A percentile compares a stretch with the other conserved stretches of the same genome.
These are phyloP conservation scores for Agriotes lineatus DNA, from an alignment of 2,888 invertebrate species.

Conservation along the genomic window DNA sequence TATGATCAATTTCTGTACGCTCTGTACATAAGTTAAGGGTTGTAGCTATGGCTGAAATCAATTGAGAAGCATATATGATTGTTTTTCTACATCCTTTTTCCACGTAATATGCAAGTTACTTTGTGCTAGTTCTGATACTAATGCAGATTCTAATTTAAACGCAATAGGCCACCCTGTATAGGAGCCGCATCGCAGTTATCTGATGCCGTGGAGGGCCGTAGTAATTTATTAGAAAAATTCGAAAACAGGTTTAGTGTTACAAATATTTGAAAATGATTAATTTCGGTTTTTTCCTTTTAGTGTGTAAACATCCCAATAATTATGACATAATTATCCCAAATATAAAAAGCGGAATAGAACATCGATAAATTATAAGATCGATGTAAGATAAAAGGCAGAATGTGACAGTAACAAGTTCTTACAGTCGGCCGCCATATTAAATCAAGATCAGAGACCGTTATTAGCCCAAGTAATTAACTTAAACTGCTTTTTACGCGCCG, in stretches of 20 bases:
- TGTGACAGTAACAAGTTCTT: constrained; percentile 54
- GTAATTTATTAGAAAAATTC: constrained; percentile 3
- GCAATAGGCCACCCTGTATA: too few relatives aligned
- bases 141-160: too few relatives aligned
- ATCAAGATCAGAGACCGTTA: constrained; percentile 53
- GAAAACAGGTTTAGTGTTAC: constrained; percentile 12
- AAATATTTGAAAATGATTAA: constrained; percentile 26
- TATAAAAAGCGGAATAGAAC: constrained; percentile 47
- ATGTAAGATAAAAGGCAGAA: constrained; percentile 50
- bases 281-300: constrained; percentile 21
- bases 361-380: constrained; percentile 52
- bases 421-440: constrained; percentile 51
- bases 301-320: constrained; percentile 38
- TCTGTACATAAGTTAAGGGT: too few relatives aligned
- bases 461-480: constrained; percentile 53
- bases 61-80: too few relatives aligned
- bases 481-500: constrained; percentile 51
- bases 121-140: too few relatives aligned
- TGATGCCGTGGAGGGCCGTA: neutral
- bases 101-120: too few relatives aligned
- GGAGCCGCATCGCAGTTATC: too few relatives aligned
- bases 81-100: too few relatives aligned
- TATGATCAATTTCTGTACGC: too few relatives aligned
- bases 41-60: too few relatives aligned
- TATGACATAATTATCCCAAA: constrained; percentile 43